Percentiles rank a stretch among this genome's conserved stretches.
Conservation (phyloP, 2,888 invertebrate genomes). For the Microplitis deprimator region DNA sequence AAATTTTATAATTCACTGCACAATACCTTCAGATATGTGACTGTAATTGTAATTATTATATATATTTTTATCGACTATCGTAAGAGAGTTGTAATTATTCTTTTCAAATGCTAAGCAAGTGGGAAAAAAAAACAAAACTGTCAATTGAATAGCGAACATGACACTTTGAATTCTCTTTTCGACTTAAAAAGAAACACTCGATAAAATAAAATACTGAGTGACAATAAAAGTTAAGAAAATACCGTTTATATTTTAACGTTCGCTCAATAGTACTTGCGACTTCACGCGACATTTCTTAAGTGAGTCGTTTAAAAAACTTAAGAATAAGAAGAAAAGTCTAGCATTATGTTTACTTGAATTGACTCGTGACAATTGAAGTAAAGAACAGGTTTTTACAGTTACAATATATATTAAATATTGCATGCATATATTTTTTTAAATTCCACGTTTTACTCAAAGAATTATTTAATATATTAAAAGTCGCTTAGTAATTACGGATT, state of each 20-base stretch:
- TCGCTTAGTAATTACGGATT: not conserved
- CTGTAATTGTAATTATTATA: not conserved
- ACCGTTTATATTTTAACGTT: not conserved
- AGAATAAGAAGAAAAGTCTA: not conserved
- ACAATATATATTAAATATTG: not conserved
- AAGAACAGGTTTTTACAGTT: not conserved
- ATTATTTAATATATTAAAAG: not conserved
- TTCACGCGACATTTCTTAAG: not conserved
- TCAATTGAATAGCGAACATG: constrained; percentile 23
- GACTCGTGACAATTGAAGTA: not conserved
- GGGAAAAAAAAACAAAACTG: constrained; percentile 12
- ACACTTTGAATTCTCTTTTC: not conserved
- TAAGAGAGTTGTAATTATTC: not conserved
- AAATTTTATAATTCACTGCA: not conserved
- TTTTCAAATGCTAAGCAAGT: constrained; percentile 27
- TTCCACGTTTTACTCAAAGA: not conserved
- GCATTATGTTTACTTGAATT: not conserved
- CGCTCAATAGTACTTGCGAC: not conserved
- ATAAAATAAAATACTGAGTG: not conserved
- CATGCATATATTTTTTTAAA: not conserved
- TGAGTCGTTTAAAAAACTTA: not conserved
- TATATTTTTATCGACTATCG: constrained; percentile 7
- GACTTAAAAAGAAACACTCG: not conserved
- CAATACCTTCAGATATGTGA: constrained; percentile 4
- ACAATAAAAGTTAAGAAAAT: not conserved